A percentile compares a stretch with the other conserved stretches of the same genome.
Conservation (phyloP, 1,140 invertebrate genomes). For the Panagrolaimus sp. region DNA sequence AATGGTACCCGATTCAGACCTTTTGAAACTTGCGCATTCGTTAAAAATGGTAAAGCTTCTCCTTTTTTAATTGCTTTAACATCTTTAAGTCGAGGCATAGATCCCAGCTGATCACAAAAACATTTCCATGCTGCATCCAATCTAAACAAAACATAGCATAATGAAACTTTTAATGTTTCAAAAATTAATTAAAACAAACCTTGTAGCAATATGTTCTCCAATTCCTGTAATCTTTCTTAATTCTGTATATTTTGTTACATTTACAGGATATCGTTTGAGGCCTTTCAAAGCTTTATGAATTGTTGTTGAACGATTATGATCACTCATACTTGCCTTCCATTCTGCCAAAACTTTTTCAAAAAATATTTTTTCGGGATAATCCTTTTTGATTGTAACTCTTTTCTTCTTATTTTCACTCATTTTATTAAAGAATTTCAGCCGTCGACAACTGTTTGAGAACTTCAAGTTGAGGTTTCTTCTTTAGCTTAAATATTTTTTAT, state of each 20-base stretch:
- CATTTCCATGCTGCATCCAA: slow-evolving; percentile 42
- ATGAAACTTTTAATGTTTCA: too few relatives aligned
- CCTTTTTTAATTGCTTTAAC: slow-evolving; percentile 39
- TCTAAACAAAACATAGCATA: too few relatives aligned
- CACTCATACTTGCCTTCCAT: slow-evolving; percentile 43
- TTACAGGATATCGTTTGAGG: slow-evolving; percentile 40
- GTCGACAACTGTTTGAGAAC: too few relatives aligned
- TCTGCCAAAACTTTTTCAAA: slow-evolving; percentile 43
- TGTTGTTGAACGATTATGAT: slow-evolving; percentile 29
- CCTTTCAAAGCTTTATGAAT: slow-evolving; percentile 41
- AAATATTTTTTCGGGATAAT: slow-evolving; percentile 46
- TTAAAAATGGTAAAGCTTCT: slow-evolving; percentile 39
- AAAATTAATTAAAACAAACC: too few relatives aligned
- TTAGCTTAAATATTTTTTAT: too few relatives aligned
- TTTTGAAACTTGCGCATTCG: slow-evolving; percentile 33
- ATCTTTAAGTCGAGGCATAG: slow-evolving; percentile 22
- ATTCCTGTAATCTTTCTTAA: slow-evolving; percentile 47
- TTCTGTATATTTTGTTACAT: slow-evolving; percentile 43
- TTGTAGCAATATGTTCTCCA: slow-evolving; percentile 52
- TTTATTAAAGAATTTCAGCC: too few relatives aligned
- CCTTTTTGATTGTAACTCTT: slow-evolving; percentile 35
- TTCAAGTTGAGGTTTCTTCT: too few relatives aligned
- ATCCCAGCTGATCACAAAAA: slow-evolving; percentile 21
- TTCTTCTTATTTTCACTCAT: neutral
- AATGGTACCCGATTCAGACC: slow-evolving; percentile 40